Conservation (phyloP, 2,113 vertebrate species). For the Eidolon helvum region DNA sequence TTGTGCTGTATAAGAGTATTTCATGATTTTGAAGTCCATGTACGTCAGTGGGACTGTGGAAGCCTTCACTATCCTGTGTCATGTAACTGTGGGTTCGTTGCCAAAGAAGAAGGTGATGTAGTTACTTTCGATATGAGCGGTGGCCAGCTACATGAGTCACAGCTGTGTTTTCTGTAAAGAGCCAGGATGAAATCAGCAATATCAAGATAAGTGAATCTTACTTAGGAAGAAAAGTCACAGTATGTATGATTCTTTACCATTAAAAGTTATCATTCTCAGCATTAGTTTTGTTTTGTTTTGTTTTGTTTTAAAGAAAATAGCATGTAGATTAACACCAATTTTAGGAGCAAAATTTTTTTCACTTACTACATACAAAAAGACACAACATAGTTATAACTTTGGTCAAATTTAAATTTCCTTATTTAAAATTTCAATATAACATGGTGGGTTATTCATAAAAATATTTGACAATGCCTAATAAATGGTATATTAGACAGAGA, state of each 20-base stretch:
- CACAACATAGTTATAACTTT: not conserved
- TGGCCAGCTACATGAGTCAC: slow-evolving; percentile 86
- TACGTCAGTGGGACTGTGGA: slow-evolving; percentile 94
- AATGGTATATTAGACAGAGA: not conserved
- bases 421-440: slow-evolving; percentile 11
- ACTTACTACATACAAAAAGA: not conserved
- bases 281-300: not conserved
- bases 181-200: slow-evolving; percentile 81
- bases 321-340: not conserved
- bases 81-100: slow-evolving; percentile 91
- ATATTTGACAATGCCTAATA: not conserved
- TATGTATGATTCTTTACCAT: slow-evolving; percentile 78
- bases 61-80: slow-evolving; percentile 86
- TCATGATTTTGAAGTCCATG: slow-evolving; percentile 91
- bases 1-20: slow-evolving; percentile 89
- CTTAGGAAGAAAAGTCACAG: slow-evolving; percentile 94
- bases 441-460: not conserved
- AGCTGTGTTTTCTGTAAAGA: slow-evolving; percentile 89
- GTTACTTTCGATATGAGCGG: slow-evolving; percentile 93
- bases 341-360: not conserved
- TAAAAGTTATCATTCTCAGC: not conserved
- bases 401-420: not conserved
- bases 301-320: not conserved
- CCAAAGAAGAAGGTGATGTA: slow-evolving; percentile 85
- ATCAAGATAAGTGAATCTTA: slow-evolving; percentile 92